phyloP scores from a whole-genome alignment of 2,113 vertebrate species.

The Willisornis vidua region DNA sequence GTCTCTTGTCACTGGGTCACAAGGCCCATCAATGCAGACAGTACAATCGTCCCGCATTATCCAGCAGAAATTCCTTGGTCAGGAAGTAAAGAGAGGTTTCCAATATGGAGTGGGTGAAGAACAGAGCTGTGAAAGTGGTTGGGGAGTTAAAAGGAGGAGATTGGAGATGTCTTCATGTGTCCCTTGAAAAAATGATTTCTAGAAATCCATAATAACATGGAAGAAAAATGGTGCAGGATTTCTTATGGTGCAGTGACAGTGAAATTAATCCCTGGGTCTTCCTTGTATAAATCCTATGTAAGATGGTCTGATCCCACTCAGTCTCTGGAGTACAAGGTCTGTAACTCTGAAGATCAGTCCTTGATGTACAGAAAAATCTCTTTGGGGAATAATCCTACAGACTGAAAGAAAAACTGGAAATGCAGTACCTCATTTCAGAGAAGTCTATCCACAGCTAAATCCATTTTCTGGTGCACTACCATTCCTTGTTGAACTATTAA shows the following conservation, averaged over 20 bases:
- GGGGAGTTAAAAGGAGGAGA: not conserved
- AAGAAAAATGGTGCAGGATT: not conserved
- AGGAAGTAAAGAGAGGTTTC: not conserved
- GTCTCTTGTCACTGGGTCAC: not conserved
- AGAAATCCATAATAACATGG: not conserved
- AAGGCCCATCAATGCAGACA: not conserved
- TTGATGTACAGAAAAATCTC: not conserved
- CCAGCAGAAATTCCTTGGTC: not conserved
- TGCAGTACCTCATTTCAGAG: not conserved
- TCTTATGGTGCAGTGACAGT: not conserved
- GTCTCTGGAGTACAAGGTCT: not conserved
- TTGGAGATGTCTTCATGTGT: not conserved
- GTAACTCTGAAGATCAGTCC: not conserved
- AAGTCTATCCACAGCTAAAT: not conserved
- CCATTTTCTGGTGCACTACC: too few species aligned
- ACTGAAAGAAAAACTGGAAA: not conserved
- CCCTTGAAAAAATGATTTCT: not conserved
- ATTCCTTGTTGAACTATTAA: not conserved
- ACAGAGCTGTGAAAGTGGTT: not conserved
- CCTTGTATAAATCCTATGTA: not conserved
- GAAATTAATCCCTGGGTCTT: not conserved
- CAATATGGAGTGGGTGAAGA: not conserved
- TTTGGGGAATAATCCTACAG: not conserved
- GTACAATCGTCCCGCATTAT: not conserved
- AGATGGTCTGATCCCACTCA: not conserved